Evolutionary conservation across 1,140 invertebrate species (phyloP).

Genomic region (Tetramorium parvispinum): DNA sequence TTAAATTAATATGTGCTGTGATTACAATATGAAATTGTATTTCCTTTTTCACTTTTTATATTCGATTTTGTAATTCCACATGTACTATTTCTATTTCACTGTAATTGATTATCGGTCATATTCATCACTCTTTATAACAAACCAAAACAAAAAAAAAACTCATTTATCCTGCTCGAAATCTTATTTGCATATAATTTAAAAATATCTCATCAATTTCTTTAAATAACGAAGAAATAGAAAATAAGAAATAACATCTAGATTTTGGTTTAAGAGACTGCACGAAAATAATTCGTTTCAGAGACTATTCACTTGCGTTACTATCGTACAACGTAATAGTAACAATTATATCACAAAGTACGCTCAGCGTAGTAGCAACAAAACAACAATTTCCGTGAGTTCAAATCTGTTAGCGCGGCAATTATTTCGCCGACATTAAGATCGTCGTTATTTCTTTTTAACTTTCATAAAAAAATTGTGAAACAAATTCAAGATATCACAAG

Average conservation of each 20-base stretch:
- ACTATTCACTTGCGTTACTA: slow-evolving; percentile 53
- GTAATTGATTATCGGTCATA: slow-evolving; percentile 10
- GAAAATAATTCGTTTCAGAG: slow-evolving; percentile 61
- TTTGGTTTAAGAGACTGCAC: slow-evolving; percentile 56
- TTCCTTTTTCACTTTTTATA: slow-evolving; percentile 13
- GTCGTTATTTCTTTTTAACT: slow-evolving; percentile 55
- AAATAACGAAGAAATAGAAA: slow-evolving; percentile 66
- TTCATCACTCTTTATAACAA: slow-evolving; percentile 12
- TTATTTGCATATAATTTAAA: slow-evolving; percentile 57
- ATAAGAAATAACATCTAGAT: slow-evolving; percentile 60
- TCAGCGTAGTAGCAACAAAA: slow-evolving; percentile 64
- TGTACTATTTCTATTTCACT: slow-evolving; percentile 27
- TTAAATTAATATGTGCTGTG: slow-evolving; percentile 53
- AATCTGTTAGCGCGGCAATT: slow-evolving; percentile 39
- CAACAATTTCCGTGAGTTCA: slow-evolving; percentile 32
- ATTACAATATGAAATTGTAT: slow-evolving; percentile 52
- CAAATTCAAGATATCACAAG: slow-evolving; percentile 79
- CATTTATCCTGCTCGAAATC: slow-evolving; percentile 24
- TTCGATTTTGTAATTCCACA: slow-evolving; percentile 53
- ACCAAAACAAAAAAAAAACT: slow-evolving; percentile 20
- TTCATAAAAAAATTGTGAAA: slow-evolving; percentile 65
- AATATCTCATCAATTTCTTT: slow-evolving; percentile 2
- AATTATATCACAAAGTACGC: slow-evolving; percentile 68
- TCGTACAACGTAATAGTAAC: slow-evolving; percentile 53
- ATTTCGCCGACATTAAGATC: slow-evolving; percentile 41